Base-by-base conservation (phyloP, 2,113 vertebrate genomes). In the Scatophagus argus region DNA sequence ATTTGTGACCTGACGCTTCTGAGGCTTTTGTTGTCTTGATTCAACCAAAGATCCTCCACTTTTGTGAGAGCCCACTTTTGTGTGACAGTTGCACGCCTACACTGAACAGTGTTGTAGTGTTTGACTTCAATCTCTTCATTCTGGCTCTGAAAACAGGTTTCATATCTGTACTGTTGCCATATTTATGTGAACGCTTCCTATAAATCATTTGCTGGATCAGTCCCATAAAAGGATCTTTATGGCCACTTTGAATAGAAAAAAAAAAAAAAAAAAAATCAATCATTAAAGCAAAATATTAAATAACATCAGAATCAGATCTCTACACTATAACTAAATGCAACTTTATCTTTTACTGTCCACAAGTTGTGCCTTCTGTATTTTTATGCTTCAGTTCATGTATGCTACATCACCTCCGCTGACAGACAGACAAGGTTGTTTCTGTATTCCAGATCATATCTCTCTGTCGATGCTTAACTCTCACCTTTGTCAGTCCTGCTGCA, bases 401-500 rank as follows among this genome's bases (percentile, higher is more conserved):
- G 23, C 63, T 38, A 31, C 6, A 19, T 62, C 16, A n/a, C 38
- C 47, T 41, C 23, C 44, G 27, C 47, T 13, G 32, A 23, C 21
- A 64, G 32, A 61, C 17, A 81, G 39, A 39, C 51, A 64, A 67
- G 74, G 44, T 74, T 87, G 69, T 70, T 79, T 84, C 25, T 62
- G 8, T 43, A 79, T 86, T 80, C 67, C 55, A 58, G 60, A 77
- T 83, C 70, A 52, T 67, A 56, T 87, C 79, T 75, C 82, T 32
- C 34, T 29, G 41, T 71, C 69, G 80, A 77, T 86, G 62, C 76
- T 87, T 77, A 77, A 73, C 79, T 62, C 64, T 82, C 77, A 83
- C 65, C 74, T 89, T 77, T 87, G 79, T 84, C 72, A 66, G 67
- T 46, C 36, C 19, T 21, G 25, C 60, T 77, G n/a, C 62, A 49